Evolutionary conservation across 2,888 invertebrate species (phyloP).

Genomic region (Palloptera scutellata): DNA sequence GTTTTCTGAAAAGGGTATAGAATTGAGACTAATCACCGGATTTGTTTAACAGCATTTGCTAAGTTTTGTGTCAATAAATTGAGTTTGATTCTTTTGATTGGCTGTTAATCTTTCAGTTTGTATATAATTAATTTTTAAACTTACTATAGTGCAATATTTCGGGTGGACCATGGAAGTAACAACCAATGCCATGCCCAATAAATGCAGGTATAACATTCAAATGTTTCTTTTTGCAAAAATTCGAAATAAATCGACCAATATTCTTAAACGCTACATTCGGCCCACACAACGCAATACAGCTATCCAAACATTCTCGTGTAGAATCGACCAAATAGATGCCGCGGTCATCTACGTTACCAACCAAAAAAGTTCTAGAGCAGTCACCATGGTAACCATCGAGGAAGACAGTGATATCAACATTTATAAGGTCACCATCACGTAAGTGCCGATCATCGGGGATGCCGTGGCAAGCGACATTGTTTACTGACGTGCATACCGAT

Average conservation of each 20-base stretch:
- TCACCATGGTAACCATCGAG: conserved; percentile 90
- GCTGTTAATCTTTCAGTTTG: not conserved
- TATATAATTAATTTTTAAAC: conserved; percentile 42
- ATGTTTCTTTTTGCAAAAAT: conserved; percentile 70
- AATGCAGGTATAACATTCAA: conserved; percentile 80
- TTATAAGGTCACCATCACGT: conserved; percentile 85
- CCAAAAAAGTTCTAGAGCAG: conserved; percentile 84
- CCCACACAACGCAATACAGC: conserved; percentile 70
- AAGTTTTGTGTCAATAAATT: not conserved
- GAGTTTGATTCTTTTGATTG: not conserved
- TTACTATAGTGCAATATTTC: conserved; percentile 86
- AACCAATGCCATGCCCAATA: conserved; percentile 92
- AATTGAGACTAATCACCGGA: not conserved
- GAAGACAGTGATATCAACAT: conserved; percentile 90
- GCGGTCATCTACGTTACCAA: conserved; percentile 83
- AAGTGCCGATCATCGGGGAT: conserved; percentile 88
- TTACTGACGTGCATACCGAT: conserved; percentile 88
- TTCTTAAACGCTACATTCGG: conserved; percentile 69
- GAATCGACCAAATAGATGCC: conserved; percentile 75
- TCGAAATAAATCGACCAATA: conserved; percentile 73
- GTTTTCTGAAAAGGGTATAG: conserved; percentile 67
- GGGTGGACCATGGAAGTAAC: conserved; percentile 91
- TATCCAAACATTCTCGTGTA: conserved; percentile 75
- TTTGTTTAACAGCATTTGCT: not conserved
- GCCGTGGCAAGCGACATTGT: conserved; percentile 92